Base-by-base conservation (phyloP, 2,888 invertebrate genomes). In the Dicroscelio sp. region DNA sequence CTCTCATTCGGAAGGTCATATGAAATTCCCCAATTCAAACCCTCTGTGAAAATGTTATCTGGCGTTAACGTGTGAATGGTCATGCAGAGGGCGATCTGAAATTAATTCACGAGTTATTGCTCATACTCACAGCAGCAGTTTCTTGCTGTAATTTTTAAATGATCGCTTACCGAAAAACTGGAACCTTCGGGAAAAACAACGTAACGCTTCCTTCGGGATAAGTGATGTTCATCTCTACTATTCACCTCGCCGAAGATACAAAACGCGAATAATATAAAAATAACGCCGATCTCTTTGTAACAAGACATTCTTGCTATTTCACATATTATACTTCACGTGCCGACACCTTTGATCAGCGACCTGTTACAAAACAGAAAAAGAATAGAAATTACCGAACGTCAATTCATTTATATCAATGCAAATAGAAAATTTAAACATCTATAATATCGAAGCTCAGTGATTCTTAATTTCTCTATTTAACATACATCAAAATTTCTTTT, bases 181-280 rank as follows among this genome's bases (percentile, higher is more conserved):
- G 98, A 97, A 23, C 98, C 98, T 96, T 98, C 98, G 0, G 98
- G 98, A 96, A 98, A 98, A 33, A 98, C 98, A 17, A 98, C 97
- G 95, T 98, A 98, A 94, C 98, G 97, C 94, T 97, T 97, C 90
- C 97, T 97, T 86, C 98, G 97, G 0, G 97, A 97, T 91, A 98
- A 96, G 93, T 97, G 94, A 92, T 96, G 97, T 23, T 97, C 96
- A 75, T 93, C 92, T 10, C 83, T 78, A 31, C 92, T 91, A 35
- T 93, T 86, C 30, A 92, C 93, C 31, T 82, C 84, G 67, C 71
- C 84, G n/a, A 88, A 90, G 58, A 79, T 91, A 48, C 92, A 86
- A 65, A 76, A 88, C 23, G 67, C 33, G 20, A 67, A 86, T 10
- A 91, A 58, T 75, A 90, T 71, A 27, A 93, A 75, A 43, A 83